Evolutionary conservation across 2,888 invertebrate genomes (phyloP).

Genomic region (Oligia fasciuncula): DNA sequence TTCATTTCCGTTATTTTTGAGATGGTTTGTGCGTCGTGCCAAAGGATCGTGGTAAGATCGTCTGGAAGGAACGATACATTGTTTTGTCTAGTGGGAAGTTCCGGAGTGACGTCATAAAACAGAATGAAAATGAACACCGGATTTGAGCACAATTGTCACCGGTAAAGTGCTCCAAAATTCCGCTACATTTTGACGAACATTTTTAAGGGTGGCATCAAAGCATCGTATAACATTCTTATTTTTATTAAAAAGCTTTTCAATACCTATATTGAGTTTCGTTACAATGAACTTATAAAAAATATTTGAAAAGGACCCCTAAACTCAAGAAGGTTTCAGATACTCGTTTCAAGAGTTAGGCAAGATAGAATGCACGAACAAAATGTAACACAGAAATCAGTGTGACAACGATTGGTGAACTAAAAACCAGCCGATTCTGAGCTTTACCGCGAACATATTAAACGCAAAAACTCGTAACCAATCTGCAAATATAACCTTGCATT

Average conservation of each 20-base stretch:
- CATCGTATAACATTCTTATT: conserved; percentile 25
- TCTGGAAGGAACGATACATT: conserved; percentile 50
- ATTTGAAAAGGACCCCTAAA: conserved; percentile 69
- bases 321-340: conserved; percentile 78
- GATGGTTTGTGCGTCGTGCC: conserved; percentile 58
- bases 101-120: conserved; percentile 47
- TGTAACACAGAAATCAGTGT: conserved; percentile 68
- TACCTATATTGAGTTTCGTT: conserved; percentile 59
- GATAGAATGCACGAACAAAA: conserved; percentile 78
- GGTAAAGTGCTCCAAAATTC: conserved; percentile 26
- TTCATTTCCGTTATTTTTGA: conserved; percentile 61
- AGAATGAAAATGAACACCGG: conserved; percentile 37
- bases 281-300: conserved; percentile 63
- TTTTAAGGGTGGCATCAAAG: conserved; percentile 40
- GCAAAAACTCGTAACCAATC: conserved; percentile 66
- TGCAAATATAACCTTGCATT: conserved; percentile 73
- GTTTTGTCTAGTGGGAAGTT: conserved; percentile 49
- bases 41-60: conserved; percentile 57
- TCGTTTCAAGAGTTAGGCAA: conserved; percentile 81
- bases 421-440: conserved; percentile 70
- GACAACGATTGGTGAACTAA: conserved; percentile 55
- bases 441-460: conserved; percentile 70
- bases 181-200: conserved; percentile 24
- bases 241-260: conserved; percentile 56
- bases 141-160: conserved; percentile 35